Evolutionary conservation across 53 echinoderm and acorn worm species (phyloP), one percentile per base, ranked within the genome.

Genomic region (Paracentrotus lividus): DNA sequence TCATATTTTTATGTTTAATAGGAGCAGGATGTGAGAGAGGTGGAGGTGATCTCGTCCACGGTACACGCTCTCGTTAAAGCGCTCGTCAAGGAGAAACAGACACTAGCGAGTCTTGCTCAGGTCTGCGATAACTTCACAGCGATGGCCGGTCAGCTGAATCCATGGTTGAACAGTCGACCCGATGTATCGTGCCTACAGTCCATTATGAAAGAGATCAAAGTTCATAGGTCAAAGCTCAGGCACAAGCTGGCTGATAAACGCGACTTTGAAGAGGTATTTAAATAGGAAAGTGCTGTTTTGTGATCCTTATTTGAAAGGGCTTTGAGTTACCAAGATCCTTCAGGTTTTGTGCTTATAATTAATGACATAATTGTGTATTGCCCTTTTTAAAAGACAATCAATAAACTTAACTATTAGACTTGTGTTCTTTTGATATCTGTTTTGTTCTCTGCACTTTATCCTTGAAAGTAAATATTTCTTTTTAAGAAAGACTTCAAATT

Each of bases 221-320:
- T 54, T 1, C 90, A 91, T 6, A 53, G 96, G 54, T 96, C 96
- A 27, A 94, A 85, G 58, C 97, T 97, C 1, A 57, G 97, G 13
- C 96, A 97, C 84, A 94, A 94, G 85, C 67, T 97, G 66, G 97
- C 96, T 36, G 96, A 96, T 65, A 87, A 94, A 27, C 93, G 93
- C 43, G 97, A 97, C 94, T 53, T 96, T 65, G 96, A 97, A 84
- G 97, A 97, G 96, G 97, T 97, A 24, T 23, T n/a, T 2, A n/a
- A n/a, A n/a, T n/a, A n/a, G n/a, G n/a, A n/a, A n/a, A n/a, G n/a
- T n/a, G n/a, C n/a, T n/a, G n/a, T n/a, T n/a, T n/a, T n/a, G n/a
- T n/a, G n/a, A n/a, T n/a, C n/a, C n/a, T n/a, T n/a, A n/a, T n/a
- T n/a, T n/a, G n/a, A n/a, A n/a, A n/a, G n/a, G n/a, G n/a, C n/a